Evolutionary conservation across 1,140 invertebrate genomes (phyloP).

Genomic region (Bombyx mandarina): DNA sequence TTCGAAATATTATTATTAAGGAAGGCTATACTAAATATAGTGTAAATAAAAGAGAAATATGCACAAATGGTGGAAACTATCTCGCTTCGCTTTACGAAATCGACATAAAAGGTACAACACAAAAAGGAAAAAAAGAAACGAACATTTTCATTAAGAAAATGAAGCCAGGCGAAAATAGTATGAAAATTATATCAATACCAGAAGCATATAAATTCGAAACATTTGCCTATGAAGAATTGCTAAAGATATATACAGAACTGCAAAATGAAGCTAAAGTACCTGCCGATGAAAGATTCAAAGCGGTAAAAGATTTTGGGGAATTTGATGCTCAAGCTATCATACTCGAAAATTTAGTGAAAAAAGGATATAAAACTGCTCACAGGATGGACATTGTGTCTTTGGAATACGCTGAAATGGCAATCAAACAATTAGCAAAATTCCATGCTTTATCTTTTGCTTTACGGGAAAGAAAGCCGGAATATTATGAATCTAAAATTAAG

Average conservation of each 20-base stretch:
- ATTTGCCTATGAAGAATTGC: conserved; percentile 33
- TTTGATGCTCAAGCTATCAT: conserved; percentile 31
- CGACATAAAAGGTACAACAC: conserved; percentile 25
- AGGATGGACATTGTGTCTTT: conserved; percentile 31
- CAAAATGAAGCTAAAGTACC: conserved; percentile 30
- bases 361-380: conserved; percentile 30
- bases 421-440: conserved; percentile 43
- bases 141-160: conserved; percentile 43
- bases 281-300: conserved; percentile 27
- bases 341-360: conserved; percentile 38
- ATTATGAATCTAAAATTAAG: conserved; percentile 34
- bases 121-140: conserved; percentile 21
- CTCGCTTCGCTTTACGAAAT: conserved; percentile 33
- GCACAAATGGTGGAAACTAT: conserved; percentile 33
- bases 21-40: conserved; percentile 20
- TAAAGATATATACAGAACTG: conserved; percentile 24
- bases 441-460: conserved; percentile 42
- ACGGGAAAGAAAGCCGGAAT: conserved; percentile 26
- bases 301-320: conserved; percentile 34
- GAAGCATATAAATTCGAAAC: conserved; percentile 32
- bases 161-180: conserved; percentile 27
- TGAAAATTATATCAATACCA: conserved; percentile 30
- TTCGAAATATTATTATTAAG: conserved; percentile 18
- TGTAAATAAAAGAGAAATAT: conserved; percentile 19
- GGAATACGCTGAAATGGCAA: conserved; percentile 29